These are phyloP conservation scores for Protobothrops flavoviridis DNA, from an alignment of 2,113 vertebrate genomes.

Conservation along the genomic window DNA sequence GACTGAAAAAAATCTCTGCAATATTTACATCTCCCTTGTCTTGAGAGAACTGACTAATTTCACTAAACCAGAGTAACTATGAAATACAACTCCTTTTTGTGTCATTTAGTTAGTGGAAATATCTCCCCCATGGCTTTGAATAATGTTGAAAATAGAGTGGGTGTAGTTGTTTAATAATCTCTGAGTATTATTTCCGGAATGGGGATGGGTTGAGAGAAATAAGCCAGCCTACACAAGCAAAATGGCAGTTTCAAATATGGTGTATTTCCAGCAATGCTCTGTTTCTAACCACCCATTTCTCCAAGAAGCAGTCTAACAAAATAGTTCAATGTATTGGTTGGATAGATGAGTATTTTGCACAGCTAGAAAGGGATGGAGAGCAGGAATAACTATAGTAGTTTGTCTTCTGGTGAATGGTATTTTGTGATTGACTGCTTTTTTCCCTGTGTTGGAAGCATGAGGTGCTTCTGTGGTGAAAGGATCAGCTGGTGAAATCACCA, in stretches of 20 bases:
- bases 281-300: neutral
- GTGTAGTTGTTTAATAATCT: neutral
- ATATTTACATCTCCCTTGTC: neutral
- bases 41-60: neutral
- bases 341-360: neutral
- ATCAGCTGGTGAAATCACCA: neutral
- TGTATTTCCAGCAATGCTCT: neutral
- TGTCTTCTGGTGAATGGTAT: neutral
- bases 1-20: conserved; percentile 7
- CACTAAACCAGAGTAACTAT: neutral
- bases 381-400: neutral
- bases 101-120: neutral
- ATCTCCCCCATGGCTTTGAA: neutral
- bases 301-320: neutral
- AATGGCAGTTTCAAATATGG: neutral
- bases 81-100: fast-evolving
- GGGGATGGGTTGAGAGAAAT: neutral
- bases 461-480: neutral
- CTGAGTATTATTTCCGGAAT: conserved; percentile 1
- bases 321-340: neutral
- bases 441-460: neutral
- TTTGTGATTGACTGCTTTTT: neutral
- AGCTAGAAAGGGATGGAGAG: neutral
- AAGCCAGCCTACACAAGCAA: neutral
- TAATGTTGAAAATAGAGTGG: neutral